Evolutionary conservation across 2,113 vertebrate species (phyloP), one percentile per base, ranked within the genome.

Genomic region (Malaclemys terrapin): DNA sequence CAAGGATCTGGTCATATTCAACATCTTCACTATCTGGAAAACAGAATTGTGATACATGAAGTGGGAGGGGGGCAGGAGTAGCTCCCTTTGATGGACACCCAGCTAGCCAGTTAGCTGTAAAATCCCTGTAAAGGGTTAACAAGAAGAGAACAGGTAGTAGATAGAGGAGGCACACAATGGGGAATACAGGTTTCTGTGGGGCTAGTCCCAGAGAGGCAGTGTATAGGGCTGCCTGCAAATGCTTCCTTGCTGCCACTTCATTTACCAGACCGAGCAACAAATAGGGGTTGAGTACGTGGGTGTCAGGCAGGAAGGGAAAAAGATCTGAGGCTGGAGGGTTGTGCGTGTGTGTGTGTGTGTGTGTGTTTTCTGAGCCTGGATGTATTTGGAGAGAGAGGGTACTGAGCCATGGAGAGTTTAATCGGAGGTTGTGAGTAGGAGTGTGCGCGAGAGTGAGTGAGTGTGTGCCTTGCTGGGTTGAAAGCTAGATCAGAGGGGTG

Each of bases 341-440:
- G 65, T 56, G 93, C 93, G 38, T 38, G 38, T 38, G 38, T 8
- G 65, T 38, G 90, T 95, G 57, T 27, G 57, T 27, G 27, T 38
- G 8, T 96, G 89, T 50, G 84, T 57, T 97, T 95, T 87, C 83
- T 83, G 80, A 96, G 94, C 49, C 45, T 88, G 80, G 62, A 84
- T 90, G 92, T 94, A 85, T 85, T 31, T 87, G 90, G 62, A 85
- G 86, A 96, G 94, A 83, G 89, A 96, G 94, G 83, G 78, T 91
- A 91, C 42, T 12, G 78, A 94, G 50, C 62, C 54, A 75, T 10
- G 85, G 38, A 94, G 90, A 88, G 45, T 91, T 95, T 76, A 96
- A 91, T 42, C 42, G 42, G 42, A 42, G 42, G 42, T 42, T 42
- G 42, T 42, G 42, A 42, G 42, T 42, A 42, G 42, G 42, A 4